Base-by-base conservation (phyloP, 1,140 invertebrate genomes). In the Brachionus manjavacas region DNA sequence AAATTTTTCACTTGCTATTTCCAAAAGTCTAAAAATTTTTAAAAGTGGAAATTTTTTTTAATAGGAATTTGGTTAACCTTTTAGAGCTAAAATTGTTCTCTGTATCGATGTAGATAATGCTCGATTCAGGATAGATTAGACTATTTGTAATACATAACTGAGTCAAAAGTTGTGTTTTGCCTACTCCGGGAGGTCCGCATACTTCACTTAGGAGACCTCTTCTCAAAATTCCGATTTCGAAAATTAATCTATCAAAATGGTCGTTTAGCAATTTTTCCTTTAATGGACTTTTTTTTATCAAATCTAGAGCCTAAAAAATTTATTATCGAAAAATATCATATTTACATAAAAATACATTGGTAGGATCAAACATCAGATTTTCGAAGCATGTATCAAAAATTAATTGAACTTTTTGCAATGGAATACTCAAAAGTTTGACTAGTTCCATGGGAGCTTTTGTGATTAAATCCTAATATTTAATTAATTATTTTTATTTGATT, bases 11-110 rank as follows among this genome's bases (percentile, higher is more conserved):
- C 25, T 25, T 14, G 72, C 72, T 12, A 76, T 28, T 31, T 76
- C 41, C 20, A 76, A 23, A 2, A 76, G 2, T 16, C 72, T 76
- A 1, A 14, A 35, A 35, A 35, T 7, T 35, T 35, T 35, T 35
- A 35, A 35, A 35, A 35, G 31, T 35, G 4, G 31, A 35, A 39
- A 39, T 35, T 72, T 31, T 35, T n/a, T 16, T 72, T 6, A 35
- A 35, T 35, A 72, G 16, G 14, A 72, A 72, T 3, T 35, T 35
- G 35, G 11, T 16, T 8, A 6, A 76, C 72, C 72, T 46, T 49
- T 76, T 46, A 28, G 72, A 35, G n/a, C 25, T 76, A 49, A 76
- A 76, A 49, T 76, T 76, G 31, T 76, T 76, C 49, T 76, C 72
- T 7, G 72, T 76, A 49, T 76, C 72, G 4, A 76, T 76, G 20